These are phyloP conservation scores for Oplegnathus fasciatus DNA, from an alignment of 2,113 vertebrate genomes.

Conservation along the genomic window DNA sequence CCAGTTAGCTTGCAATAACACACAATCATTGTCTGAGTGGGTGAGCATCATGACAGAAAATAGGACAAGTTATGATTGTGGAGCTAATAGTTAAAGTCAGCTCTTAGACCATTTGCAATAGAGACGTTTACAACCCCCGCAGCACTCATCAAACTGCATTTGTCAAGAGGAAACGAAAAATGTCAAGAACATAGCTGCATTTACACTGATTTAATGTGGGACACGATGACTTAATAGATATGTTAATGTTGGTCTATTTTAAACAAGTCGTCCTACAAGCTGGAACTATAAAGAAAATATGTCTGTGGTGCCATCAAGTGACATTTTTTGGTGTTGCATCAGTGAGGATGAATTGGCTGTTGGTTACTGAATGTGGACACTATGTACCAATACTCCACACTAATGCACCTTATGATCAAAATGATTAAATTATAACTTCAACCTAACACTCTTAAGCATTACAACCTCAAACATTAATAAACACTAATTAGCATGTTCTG, in stretches of 20 bases:
- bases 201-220: not conserved
- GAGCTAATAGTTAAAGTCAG: not conserved
- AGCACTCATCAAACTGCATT: not conserved
- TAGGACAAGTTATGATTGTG: not conserved
- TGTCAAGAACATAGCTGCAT: not conserved
- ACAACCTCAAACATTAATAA: not conserved
- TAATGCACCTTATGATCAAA: not conserved
- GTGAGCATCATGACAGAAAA: not conserved
- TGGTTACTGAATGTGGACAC: not conserved
- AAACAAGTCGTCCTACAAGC: not conserved
- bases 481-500: not conserved
- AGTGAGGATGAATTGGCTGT: not conserved
- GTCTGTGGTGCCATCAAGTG: slow-evolving; percentile 49
- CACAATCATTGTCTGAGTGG: not conserved
- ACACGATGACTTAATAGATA: not conserved
- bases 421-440: not conserved
- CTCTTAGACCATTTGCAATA: not conserved
- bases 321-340: not conserved
- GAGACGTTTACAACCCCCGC: not conserved
- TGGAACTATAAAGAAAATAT: not conserved
- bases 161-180: not conserved
- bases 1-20: not conserved
- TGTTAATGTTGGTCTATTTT: not conserved
- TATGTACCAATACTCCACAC: not conserved
- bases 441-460: not conserved